Conservation (phyloP, 2,797 vertebrate species). For the Alfaro cultratus region DNA sequence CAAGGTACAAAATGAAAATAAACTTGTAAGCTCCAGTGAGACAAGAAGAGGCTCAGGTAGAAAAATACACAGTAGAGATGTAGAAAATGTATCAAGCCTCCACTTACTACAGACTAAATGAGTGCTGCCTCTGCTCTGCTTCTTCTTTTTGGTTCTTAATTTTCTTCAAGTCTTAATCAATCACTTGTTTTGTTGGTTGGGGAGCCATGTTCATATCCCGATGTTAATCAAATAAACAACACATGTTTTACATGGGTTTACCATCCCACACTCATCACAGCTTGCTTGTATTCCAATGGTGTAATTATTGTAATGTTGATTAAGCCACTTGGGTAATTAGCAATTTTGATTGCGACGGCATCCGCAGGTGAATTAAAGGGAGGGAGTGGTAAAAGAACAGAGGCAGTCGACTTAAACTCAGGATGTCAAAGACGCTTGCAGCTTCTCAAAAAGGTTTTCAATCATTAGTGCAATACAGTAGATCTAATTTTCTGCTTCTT, state of each 20-base stretch:
- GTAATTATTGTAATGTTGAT: constrained; percentile 80
- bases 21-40: background rate
- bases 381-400: constrained; percentile 33
- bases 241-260: constrained; percentile 75
- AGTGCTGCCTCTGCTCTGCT: constrained; percentile 17
- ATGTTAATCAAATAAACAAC: constrained; percentile 72
- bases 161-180: constrained; percentile 46
- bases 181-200: constrained; percentile 59
- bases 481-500: background rate
- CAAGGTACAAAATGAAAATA: background rate
- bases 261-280: constrained; percentile 67
- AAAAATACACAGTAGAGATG: background rate
- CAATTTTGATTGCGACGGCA: constrained; percentile 75
- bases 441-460: background rate
- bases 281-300: constrained; percentile 70
- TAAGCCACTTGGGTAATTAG: constrained; percentile 77
- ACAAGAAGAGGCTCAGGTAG: background rate
- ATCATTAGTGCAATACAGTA: background rate
- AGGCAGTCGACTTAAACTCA: constrained; percentile 31
- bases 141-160: constrained; percentile 5
- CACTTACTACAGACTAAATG: constrained; percentile 14
- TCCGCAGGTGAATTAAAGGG: constrained; percentile 66
- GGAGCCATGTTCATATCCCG: constrained; percentile 56
- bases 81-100: background rate
- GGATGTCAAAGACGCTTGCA: constrained; percentile 1